Conservation (phyloP, 2,888 invertebrate species). For the Noctua janthina region DNA sequence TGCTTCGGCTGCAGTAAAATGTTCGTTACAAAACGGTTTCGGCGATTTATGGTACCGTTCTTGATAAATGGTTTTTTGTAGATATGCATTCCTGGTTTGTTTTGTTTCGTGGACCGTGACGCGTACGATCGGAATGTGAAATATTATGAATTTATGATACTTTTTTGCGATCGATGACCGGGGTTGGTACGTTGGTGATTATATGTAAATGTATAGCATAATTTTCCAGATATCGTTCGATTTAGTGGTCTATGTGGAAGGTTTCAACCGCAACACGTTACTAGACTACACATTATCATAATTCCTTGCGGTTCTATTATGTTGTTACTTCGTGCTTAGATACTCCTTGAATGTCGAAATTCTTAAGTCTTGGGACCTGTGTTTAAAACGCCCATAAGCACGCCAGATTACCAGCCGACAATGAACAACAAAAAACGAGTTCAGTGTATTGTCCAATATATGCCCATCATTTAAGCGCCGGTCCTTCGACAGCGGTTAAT, state of each 20-base stretch:
- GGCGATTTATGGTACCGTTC: conserved; percentile 57
- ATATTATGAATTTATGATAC: conserved; percentile 38
- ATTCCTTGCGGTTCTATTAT: conserved; percentile 38
- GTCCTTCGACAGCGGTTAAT: conserved; percentile 27
- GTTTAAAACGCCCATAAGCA: background rate
- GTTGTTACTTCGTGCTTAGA: conserved; percentile 33
- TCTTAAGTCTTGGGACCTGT: background rate
- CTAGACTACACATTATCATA: conserved; percentile 20
- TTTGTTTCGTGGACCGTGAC: conserved; percentile 52
- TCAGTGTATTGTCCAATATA: conserved; percentile 13
- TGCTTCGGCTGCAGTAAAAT: conserved; percentile 45
- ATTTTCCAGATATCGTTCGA: conserved; percentile 16
- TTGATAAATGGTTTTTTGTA: conserved; percentile 61
- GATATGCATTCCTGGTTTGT: conserved; percentile 52
- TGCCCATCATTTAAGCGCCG: background rate
- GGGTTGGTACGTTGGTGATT: background rate
- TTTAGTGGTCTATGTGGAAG: conserved; percentile 18
- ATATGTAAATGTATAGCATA: conserved; percentile 9
- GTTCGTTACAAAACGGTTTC: conserved; percentile 58
- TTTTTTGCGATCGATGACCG: conserved; percentile 33
- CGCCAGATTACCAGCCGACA: no score
- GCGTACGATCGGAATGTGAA: conserved; percentile 43
- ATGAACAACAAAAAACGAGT: background rate
- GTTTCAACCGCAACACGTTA: conserved; percentile 48
- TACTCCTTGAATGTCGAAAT: conserved; percentile 16